Percentiles rank a stretch among this genome's conserved stretches.
Evolutionary conservation across 1,140 invertebrate genomes (phyloP).

Genomic region (Drepana arcuata): DNA sequence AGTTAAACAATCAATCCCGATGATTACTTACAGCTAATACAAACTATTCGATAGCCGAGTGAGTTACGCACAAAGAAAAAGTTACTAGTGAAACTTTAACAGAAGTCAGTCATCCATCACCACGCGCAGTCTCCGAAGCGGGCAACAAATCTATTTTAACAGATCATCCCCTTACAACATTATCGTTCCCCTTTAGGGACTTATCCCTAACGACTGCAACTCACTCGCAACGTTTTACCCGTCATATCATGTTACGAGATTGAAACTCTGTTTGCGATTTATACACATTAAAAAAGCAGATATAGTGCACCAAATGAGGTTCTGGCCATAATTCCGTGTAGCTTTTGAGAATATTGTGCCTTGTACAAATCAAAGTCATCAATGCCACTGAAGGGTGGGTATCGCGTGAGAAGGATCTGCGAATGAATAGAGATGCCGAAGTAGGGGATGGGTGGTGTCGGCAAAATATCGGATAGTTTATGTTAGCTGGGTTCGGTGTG

Average conservation of each 20-base stretch:
- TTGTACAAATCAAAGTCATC: too few relatives aligned
- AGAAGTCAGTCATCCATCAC: slow-evolving; percentile 56
- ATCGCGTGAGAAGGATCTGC: too few relatives aligned
- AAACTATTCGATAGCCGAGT: slow-evolving; percentile 36
- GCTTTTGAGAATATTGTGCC: too few relatives aligned
- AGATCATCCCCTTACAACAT: slow-evolving; percentile 58
- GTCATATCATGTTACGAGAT: too few relatives aligned
- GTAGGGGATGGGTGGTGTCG: too few relatives aligned
- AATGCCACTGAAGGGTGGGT: too few relatives aligned
- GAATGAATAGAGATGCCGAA: too few relatives aligned
- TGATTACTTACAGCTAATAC: slow-evolving; percentile 18
- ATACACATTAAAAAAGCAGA: too few relatives aligned
- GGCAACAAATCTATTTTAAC: slow-evolving; percentile 57
- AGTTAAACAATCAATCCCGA: slow-evolving; percentile 18
- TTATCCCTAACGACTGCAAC: slow-evolving; percentile 11
- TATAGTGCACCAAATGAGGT: too few relatives aligned
- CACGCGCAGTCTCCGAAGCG: slow-evolving; percentile 39
- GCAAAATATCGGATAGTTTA: slow-evolving; percentile 47
- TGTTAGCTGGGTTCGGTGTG: slow-evolving; percentile 26
- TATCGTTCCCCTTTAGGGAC: slow-evolving; percentile 39
- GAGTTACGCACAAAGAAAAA: slow-evolving; percentile 20
- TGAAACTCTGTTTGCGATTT: too few relatives aligned
- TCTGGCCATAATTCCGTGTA: too few relatives aligned
- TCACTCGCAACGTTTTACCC: too few relatives aligned
- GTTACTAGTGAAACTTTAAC: slow-evolving; percentile 37